Base-by-base conservation (phyloP, 2,888 invertebrate genomes). In the Griposia aprilina region DNA sequence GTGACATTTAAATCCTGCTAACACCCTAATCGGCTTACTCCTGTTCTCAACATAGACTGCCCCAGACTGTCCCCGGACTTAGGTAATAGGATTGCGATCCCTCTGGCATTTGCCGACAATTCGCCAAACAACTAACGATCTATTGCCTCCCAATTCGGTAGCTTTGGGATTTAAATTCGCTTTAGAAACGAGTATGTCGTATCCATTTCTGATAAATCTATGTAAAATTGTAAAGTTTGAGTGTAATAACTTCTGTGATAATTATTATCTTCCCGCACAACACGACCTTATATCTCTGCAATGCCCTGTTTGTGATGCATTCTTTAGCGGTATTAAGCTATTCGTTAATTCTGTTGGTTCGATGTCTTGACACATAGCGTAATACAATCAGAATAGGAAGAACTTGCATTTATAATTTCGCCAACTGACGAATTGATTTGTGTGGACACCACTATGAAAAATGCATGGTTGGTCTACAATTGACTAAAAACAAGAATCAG, bases 41-140 rank as follows among this genome's bases (percentile, higher is more conserved):
- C n/a, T 82, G 69, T 79, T 74, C 80, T 74, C 69, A 26, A 70
- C n/a, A 67, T 78, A 73, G 73, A 26, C 62, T 55, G 77, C 80
- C 77, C 74, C 78, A 65, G 70, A 71, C 67, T 68, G 67, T 65
- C 66, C 41, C 41, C 68, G 50, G 67, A 76, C 81, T 80, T 78
- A 70, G 50, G 66, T 85, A 90, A 89, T 88, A 78, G 88, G 90
- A 88, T 88, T 85, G 74, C n/a, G 57, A 77, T 85, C 87, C 89
- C 87, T 82, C 60, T 57, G 62, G 20, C 60, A 52, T 71, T 81
- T 72, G 65, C 55, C 71, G 30, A 69, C 78, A 71, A 83, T 76
- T 87, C 66, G 41, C 74, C 68, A 72, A 80, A 85, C 69, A 74
- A 41, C 69, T 73, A 82, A 76, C 60, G 72, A 85, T 65, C 60